Percentiles rank a stretch among this genome's conserved stretches.
Conservation (phyloP, 2,888 invertebrate species). For the Trimorus sp. region DNA sequence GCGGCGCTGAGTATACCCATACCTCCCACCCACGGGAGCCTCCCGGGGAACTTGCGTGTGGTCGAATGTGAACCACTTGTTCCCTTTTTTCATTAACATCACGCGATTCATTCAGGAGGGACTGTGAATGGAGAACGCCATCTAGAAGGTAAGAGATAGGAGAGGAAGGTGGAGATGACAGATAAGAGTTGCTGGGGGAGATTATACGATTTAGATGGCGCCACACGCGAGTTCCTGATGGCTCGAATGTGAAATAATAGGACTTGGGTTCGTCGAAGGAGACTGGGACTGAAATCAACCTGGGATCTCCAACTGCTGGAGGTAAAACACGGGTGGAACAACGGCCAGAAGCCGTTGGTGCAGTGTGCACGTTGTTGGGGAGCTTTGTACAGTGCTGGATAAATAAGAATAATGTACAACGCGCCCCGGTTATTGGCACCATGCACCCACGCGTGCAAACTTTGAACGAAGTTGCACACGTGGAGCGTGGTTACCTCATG, state of each 20-base stretch:
- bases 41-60: conserved; percentile 44
- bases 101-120: conserved; percentile 18
- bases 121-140: too few relatives aligned
- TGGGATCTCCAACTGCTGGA: too few relatives aligned
- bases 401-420: conserved; percentile 52
- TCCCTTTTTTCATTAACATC: conserved; percentile 28
- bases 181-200: too few relatives aligned
- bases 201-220: too few relatives aligned
- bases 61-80: conserved; percentile 9
- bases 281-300: too few relatives aligned
- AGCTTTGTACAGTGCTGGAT: conserved; percentile 53
- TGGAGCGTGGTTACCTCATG: conserved; percentile 11
- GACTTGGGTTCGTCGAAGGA: too few relatives aligned
- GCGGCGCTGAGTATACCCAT: conserved; percentile 3
- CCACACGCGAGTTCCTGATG: too few relatives aligned
- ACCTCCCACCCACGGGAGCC: background rate
- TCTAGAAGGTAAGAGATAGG: too few relatives aligned
- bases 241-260: too few relatives aligned
- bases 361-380: conserved; percentile 9
- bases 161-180: too few relatives aligned
- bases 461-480: background rate
- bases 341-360: too few relatives aligned
- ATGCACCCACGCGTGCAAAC: conserved; percentile 19
- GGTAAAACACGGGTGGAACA: too few relatives aligned
- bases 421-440: conserved; percentile 16